phyloP scores from a whole-genome alignment of 2,113 vertebrate genomes.

The Cheirogaleus medius region DNA sequence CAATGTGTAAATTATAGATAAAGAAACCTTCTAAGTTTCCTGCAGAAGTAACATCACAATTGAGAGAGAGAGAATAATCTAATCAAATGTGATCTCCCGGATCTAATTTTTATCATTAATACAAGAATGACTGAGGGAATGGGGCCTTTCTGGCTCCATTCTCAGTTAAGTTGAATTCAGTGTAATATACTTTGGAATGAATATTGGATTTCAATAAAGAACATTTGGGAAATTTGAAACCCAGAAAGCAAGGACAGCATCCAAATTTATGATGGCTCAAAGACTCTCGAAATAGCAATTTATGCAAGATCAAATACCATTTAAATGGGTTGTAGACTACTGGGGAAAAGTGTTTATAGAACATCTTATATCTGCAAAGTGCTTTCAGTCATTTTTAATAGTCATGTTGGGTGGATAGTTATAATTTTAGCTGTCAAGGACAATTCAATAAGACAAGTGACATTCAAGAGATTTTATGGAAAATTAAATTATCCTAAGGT shows the following conservation, averaged over 20 bases:
- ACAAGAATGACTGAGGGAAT: background rate
- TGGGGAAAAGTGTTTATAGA: conserved; percentile 53
- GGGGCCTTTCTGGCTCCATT: background rate
- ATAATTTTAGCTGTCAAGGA: conserved; percentile 52
- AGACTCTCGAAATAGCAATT: conserved; percentile 67
- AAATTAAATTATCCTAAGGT: conserved; percentile 41
- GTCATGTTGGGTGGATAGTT: background rate
- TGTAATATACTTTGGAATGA: conserved; percentile 60
- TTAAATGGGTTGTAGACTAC: conserved; percentile 56
- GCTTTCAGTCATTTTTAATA: conserved; percentile 60
- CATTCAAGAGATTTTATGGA: conserved; percentile 35
- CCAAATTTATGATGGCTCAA: conserved; percentile 72
- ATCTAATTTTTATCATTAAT: conserved; percentile 51
- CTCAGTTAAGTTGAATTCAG: conserved; percentile 53
- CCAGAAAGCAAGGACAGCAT: conserved; percentile 53
- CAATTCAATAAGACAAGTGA: conserved; percentile 5
- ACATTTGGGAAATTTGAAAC: conserved; percentile 73
- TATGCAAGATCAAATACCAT: conserved; percentile 70
- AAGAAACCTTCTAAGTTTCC: conserved; percentile 34
- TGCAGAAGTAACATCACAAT: background rate
- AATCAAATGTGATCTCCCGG: conserved; percentile 41
- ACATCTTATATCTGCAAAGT: conserved; percentile 65
- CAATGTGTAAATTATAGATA: conserved; percentile 49
- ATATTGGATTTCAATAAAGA: conserved; percentile 74
- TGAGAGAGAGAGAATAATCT: conserved; percentile 2